Conservation (phyloP, 2,888 invertebrate genomes). For the Sclerodermus sp. region DNA sequence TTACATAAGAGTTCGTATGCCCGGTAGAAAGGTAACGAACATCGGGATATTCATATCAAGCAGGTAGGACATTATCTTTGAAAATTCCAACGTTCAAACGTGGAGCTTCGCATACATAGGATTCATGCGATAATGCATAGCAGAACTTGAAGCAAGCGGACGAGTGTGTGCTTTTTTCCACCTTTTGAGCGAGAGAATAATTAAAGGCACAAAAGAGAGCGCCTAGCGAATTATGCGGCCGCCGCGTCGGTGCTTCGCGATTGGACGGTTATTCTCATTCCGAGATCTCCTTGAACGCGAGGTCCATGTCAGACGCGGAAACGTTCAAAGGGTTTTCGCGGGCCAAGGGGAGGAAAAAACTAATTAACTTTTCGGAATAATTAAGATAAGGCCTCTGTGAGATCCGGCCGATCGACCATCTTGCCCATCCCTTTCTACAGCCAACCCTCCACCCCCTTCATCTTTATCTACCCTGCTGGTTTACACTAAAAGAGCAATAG, state of each 20-base stretch:
- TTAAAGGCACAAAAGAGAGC: conserved; percentile 40
- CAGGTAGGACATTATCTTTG: not conserved
- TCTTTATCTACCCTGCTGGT: no score
- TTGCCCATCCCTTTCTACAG: no score
- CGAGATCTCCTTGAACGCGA: conserved; percentile 38
- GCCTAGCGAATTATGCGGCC: conserved; percentile 37
- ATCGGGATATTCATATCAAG: not conserved
- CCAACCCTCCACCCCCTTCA: no score
- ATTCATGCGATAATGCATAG: no score
- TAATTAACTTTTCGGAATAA: conserved; percentile 55
- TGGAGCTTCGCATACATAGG: not conserved
- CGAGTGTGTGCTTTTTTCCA: conserved; percentile 26
- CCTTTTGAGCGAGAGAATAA: conserved; percentile 35
- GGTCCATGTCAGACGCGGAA: conserved; percentile 41
- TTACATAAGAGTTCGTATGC: no score
- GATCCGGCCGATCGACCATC: conserved; percentile 39
- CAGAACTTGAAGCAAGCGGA: conserved; percentile 3
- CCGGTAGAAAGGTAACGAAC: not conserved
- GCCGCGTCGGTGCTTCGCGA: conserved; percentile 29
- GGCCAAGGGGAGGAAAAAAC: conserved; percentile 44
- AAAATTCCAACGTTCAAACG: not conserved
- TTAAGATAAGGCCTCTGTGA: conserved; percentile 49
- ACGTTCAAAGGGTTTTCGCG: conserved; percentile 43
- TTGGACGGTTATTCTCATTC: conserved; percentile 44
- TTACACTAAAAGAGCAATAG: no score